Evolutionary conservation across 1,140 invertebrate species (phyloP).

Genomic region (Heliothis virescens): DNA sequence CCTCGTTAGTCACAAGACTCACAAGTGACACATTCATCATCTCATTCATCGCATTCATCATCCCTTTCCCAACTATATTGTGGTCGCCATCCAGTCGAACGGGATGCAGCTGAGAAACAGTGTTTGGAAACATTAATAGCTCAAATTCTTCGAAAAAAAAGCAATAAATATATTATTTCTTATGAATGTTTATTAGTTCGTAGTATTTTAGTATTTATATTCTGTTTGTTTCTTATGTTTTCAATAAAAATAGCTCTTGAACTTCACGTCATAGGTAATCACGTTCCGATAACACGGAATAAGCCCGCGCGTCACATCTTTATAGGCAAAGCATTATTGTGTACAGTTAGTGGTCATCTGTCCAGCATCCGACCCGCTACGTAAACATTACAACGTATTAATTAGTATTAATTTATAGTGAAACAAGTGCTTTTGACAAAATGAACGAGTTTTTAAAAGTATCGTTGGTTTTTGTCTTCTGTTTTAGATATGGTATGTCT

Average conservation of each 20-base stretch:
- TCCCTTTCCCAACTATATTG: no score
- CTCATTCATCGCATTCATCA: no score
- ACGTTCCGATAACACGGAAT: constrained; percentile 19
- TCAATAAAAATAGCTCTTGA: background rate
- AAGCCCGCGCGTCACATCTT: constrained; percentile 23
- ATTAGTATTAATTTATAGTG: background rate
- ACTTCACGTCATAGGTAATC: constrained; percentile 21
- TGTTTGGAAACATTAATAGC: no score
- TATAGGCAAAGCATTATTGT: constrained; percentile 10
- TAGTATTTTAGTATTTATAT: background rate
- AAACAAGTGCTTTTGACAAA: background rate
- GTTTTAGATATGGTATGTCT: constrained; percentile 32
- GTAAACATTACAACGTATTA: background rate
- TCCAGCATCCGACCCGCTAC: background rate
- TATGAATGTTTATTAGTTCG: no score
- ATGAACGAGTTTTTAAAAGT: background rate
- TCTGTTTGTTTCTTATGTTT: background rate
- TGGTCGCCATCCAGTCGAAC: no score
- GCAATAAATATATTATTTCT: no score
- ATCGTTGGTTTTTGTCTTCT: background rate
- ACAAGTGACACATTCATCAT: no score
- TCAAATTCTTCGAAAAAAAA: no score
- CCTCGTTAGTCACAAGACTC: no score
- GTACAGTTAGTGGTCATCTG: constrained; percentile 19
- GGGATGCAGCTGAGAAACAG: no score